A percentile compares a stretch with the other conserved stretches of the same genome.
Conservation (phyloP, 2,113 vertebrate genomes). For the Macaca nemestrina region DNA sequence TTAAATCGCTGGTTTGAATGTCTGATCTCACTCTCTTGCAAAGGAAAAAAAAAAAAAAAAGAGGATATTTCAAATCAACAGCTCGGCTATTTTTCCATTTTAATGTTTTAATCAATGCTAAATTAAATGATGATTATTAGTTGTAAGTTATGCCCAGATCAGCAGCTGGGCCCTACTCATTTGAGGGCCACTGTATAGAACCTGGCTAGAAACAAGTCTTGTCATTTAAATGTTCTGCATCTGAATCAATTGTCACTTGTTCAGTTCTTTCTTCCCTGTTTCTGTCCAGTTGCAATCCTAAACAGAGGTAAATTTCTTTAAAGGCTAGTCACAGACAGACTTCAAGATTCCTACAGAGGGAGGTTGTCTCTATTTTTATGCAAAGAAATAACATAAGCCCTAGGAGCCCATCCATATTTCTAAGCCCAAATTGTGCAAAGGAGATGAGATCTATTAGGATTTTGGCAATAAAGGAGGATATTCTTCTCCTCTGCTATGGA, state of each 20-base stretch:
- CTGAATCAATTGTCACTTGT: not conserved
- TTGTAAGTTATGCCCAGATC: not conserved
- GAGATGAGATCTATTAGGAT: constrained; percentile 25
- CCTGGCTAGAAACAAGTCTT: not conserved
- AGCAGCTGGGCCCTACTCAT: not conserved
- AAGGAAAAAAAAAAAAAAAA: not conserved
- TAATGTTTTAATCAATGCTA: constrained; percentile 28
- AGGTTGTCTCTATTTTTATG: constrained; percentile 19
- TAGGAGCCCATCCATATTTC: not conserved
- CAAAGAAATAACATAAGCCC: constrained; percentile 40
- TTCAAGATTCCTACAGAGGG: constrained; percentile 31
- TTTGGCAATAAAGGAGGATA: not conserved
- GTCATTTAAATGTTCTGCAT: not conserved
- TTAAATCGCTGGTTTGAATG: not conserved
- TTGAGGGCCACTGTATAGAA: not conserved
- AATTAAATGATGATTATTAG: constrained; percentile 18
- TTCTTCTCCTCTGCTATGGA: constrained; percentile 13
- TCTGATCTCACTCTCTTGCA: not conserved
- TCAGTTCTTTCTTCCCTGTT: not conserved
- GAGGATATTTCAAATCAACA: not conserved
- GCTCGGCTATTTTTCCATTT: not conserved
- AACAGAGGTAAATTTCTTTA: not conserved
- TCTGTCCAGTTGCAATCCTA: not conserved
- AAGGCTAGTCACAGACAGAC: constrained; percentile 6
- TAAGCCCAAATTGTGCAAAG: constrained; percentile 32